Evolutionary conservation across 2,888 invertebrate genomes (phyloP), one percentile per base, ranked within the genome.

Genomic region (Papilio elwesi): DNA sequence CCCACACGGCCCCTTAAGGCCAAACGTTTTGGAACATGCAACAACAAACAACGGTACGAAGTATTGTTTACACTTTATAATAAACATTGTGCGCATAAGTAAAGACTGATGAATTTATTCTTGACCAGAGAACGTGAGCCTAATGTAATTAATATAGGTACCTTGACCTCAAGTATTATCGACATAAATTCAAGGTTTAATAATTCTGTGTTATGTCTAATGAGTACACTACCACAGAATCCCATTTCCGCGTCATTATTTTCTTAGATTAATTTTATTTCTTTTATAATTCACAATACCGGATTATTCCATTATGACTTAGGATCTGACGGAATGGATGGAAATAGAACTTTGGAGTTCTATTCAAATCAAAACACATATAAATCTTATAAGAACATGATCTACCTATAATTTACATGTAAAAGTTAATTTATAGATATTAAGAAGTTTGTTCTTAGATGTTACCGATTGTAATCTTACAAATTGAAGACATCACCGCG

Each of bases 1-100:
- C 92, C 90, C 79, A 74, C 75, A 67, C 67, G 70, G 86, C 81
- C 87, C 84, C 87, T 83, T 77, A 82, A 80, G 83, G 82, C 75
- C 75, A 78, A 77, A 80, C 78, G 78, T 75, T 65, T 69, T 68
- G 12, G 63, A 43, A 68, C 49, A 73, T 66, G 53, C 62, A 43
- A 65, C 48, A 48, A 66, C 63, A 55, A 68, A 74, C 70, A 51
- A 63, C 36, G 47, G 16, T 55, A 55, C 16, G 48, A 55, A 64
- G 43, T 68, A 68, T 55, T 55, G 52, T 69, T 89, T 85, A 86
- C 81, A 84, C 80, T 85, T 87, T 86, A 86, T 85, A 81, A 75
- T 68, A 59, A 63, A 74, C 66, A 49, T 36, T 62, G 13, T n/a
- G 8, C n/a, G n/a, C 59, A 62, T 10, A 62, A n/a, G 43, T 62